Percentiles rank a stretch among this genome's conserved stretches.
Evolutionary conservation across 2,113 vertebrate genomes (phyloP).

Genomic region (Campylorhamphus procurvoides): DNA sequence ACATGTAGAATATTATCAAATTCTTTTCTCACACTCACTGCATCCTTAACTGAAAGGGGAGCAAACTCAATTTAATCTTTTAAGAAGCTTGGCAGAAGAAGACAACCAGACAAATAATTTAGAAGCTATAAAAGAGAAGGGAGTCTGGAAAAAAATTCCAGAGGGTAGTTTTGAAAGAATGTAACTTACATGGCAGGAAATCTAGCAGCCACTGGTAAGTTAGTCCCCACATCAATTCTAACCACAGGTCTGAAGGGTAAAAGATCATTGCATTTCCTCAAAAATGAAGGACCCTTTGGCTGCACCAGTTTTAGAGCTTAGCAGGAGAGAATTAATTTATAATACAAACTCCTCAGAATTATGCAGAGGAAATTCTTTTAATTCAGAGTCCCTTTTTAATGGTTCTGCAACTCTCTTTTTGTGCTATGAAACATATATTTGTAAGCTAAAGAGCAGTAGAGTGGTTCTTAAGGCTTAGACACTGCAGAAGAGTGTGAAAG

Average conservation of each 20-base stretch:
- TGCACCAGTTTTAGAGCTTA: background rate
- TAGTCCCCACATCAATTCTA: background rate
- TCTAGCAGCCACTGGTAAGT: background rate
- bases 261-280: background rate
- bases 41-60: background rate
- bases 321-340: background rate
- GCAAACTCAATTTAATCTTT: constrained; percentile 11
- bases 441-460: background rate
- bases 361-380: background rate
- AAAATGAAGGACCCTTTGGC: background rate
- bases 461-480: background rate
- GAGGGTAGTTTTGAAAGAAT: background rate
- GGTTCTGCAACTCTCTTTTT: background rate
- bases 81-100: background rate
- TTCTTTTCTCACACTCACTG: background rate
- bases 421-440: background rate
- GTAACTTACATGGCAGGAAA: background rate
- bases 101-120: background rate
- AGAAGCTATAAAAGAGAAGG: background rate
- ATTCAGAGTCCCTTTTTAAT: background rate
- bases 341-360: background rate
- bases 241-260: background rate
- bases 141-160: background rate
- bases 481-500: background rate
- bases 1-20: background rate